Conservation (phyloP, 2,888 invertebrate genomes). For the Nematopogon swammerdamellus region DNA sequence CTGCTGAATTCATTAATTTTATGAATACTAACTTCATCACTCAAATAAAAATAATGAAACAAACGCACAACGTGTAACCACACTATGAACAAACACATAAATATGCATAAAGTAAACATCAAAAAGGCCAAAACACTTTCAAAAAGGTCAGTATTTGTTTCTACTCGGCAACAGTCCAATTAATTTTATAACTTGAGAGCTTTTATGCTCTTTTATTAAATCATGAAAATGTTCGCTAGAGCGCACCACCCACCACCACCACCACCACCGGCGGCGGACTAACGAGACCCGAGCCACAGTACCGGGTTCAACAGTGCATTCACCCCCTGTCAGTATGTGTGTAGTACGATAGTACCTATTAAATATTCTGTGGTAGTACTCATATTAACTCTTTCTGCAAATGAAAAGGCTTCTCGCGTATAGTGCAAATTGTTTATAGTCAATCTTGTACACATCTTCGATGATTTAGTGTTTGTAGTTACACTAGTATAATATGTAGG, state of each 20-base stretch:
- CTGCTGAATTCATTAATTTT: constrained; percentile 3
- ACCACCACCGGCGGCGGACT: constrained; percentile 15
- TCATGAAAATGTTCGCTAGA: constrained; percentile 35
- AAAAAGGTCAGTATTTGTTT: neutral
- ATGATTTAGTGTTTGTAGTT: no score
- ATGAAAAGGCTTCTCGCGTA: no score
- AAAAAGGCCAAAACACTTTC: constrained; percentile 20
- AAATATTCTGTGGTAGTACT: no score
- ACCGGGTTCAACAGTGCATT: neutral
- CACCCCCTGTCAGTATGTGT: no score
- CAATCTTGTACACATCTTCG: no score
- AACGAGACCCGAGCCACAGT: neutral
- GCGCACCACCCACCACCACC: no score
- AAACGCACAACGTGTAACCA: constrained; percentile 19
- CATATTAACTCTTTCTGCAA: no score
- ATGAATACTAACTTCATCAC: constrained; percentile 13
- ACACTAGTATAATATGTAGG: no score
- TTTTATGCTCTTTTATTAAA: constrained; percentile 50
- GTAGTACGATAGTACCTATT: no score
- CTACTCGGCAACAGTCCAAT: constrained; percentile 22
- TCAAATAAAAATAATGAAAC: constrained; percentile 22
- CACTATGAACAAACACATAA: constrained; percentile 37
- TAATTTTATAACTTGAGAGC: constrained; percentile 32
- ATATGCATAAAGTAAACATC: constrained; percentile 50
- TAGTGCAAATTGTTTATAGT: no score